Base-by-base conservation (phyloP, 2,113 vertebrate genomes). In the Plectropomus leopardus region DNA sequence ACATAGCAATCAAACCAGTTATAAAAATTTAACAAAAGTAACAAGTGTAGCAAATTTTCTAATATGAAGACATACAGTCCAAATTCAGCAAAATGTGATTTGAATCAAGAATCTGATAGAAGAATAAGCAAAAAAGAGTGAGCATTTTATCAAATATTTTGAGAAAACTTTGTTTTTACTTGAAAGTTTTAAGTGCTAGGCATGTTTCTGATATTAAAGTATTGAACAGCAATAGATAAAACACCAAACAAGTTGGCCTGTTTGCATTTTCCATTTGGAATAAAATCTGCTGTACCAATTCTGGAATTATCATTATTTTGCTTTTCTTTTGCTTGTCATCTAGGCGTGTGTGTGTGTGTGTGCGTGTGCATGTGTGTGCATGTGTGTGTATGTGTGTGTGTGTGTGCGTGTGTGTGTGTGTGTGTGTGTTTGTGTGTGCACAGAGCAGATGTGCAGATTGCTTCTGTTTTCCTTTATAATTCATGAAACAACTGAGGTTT, bases 401-500 rank as follows among this genome's bases (percentile, higher is more conserved):
- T 15, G 9, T 10, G 9, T 15, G 14, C 0, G 14, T 36, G 34
- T n/a, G n/a, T n/a, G n/a, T n/a, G n/a, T n/a, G n/a, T n/a, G n/a
- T n/a, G n/a, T n/a, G n/a, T n/a, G n/a, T 36, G 7, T 36, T 36
- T 36, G 7, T n/a, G n/a, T n/a, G n/a, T n/a, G n/a, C 34, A 36
- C 34, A 5, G 34, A 36, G 34, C 34, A 36, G 7, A 5, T 36
- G 34, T 58, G 54, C 54, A 50, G 32, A 57, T 28, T 45, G 58
- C 47, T 51, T 73, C 48, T 70, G 58, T 67, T 23, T n/a, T n/a
- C n/a, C n/a, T n/a, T n/a, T n/a, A 66, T 60, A 24, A 68, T 63
- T 73, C 32, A 75, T 76, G 28, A 73, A 70, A 44, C 67, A 42
- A 57, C 30, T 51, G 66, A 61, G 42, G 54, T 80, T 64, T 69